phyloP scores from a whole-genome alignment of 2,888 invertebrate species.

The Thecophora atra region DNA sequence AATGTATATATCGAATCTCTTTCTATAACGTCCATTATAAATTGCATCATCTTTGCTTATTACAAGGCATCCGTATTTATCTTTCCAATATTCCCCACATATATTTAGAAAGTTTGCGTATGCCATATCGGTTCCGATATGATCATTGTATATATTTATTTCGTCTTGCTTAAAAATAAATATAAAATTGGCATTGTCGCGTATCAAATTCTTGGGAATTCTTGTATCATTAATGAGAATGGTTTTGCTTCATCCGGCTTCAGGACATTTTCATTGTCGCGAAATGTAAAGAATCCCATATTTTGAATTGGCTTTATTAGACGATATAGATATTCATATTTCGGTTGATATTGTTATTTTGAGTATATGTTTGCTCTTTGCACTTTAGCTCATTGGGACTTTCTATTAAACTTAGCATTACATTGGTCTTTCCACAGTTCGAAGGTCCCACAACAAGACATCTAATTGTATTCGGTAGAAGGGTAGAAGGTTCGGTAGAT shows the following conservation, averaged over 20 bases:
- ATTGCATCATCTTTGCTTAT: constrained; percentile 52
- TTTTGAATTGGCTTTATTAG: constrained; percentile 52
- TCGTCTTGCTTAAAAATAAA: constrained; percentile 46
- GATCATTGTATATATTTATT: constrained; percentile 49
- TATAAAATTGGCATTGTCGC: constrained; percentile 54
- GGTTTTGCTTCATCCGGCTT: no score
- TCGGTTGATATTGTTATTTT: not conserved
- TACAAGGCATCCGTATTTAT: constrained; percentile 52
- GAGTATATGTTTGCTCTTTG: constrained; percentile 2
- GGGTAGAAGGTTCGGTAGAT: no score
- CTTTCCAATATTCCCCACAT: constrained; percentile 55
- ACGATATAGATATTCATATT: constrained; percentile 52
- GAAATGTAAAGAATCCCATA: constrained; percentile 56
- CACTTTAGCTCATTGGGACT: constrained; percentile 50
- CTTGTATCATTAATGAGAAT: constrained; percentile 57
- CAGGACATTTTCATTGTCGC: constrained; percentile 58
- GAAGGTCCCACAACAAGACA: no score
- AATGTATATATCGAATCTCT: constrained; percentile 51
- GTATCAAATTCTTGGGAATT: constrained; percentile 58
- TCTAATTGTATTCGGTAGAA: no score
- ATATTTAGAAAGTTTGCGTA: constrained; percentile 51
- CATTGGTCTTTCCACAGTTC: no score
- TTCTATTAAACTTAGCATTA: constrained; percentile 51
- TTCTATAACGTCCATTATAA: constrained; percentile 53
- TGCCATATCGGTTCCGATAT: constrained; percentile 46